phyloP scores from a whole-genome alignment of 2,888 invertebrate genomes.

The Chouioia cunea region DNA sequence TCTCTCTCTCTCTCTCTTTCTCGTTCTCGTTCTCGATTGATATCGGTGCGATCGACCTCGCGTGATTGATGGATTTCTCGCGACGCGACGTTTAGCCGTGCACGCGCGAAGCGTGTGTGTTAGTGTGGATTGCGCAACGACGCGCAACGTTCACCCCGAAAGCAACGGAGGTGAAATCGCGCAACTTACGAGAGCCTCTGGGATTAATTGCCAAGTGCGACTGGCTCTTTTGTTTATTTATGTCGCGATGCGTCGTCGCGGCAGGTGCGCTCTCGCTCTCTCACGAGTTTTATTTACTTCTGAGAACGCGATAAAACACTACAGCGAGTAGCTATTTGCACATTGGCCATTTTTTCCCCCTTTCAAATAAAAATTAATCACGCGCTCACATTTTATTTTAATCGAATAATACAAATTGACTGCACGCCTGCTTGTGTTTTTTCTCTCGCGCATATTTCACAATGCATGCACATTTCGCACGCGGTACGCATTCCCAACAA shows the following conservation, averaged over 20 bases:
- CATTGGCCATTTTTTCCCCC: too few relatives aligned
- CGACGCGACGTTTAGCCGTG: constrained; percentile 52
- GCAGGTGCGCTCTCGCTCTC: too few relatives aligned
- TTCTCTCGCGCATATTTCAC: too few relatives aligned
- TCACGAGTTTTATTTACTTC: too few relatives aligned
- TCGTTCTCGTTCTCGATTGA: constrained; percentile 11
- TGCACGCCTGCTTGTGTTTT: too few relatives aligned
- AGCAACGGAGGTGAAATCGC: constrained; percentile 35
- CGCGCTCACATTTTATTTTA: too few relatives aligned
- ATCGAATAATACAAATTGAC: too few relatives aligned
- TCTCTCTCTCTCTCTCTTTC: constrained; percentile 22
- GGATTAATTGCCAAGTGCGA: constrained; percentile 20
- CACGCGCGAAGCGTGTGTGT: constrained; percentile 28
- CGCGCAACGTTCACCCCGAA: constrained; percentile 29
- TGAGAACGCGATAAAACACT: too few relatives aligned
- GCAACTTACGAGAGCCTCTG: constrained; percentile 24
- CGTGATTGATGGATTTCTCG: constrained; percentile 54
- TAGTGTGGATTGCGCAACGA: constrained; percentile 43
- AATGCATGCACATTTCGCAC: too few relatives aligned
- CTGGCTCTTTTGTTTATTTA: constrained; percentile 22
- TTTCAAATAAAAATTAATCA: too few relatives aligned
- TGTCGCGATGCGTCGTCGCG: constrained; percentile 7
- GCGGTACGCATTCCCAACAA: too few relatives aligned
- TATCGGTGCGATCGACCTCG: constrained; percentile 35
- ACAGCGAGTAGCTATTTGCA: too few relatives aligned